Evolutionary conservation across 2,888 invertebrate genomes (phyloP).

Genomic region (Parnassius smintheus): DNA sequence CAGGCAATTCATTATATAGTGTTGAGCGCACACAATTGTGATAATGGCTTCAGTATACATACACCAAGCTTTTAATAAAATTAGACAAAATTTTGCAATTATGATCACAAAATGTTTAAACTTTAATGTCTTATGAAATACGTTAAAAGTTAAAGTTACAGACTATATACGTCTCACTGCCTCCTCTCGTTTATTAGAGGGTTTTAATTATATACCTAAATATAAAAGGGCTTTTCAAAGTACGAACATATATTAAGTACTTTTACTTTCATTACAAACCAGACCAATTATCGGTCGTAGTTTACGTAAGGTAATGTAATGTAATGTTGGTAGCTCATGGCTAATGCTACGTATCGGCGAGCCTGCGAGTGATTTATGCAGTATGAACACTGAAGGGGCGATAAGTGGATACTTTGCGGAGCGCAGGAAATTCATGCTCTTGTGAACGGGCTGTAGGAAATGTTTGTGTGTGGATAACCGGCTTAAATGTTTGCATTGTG

Average conservation of each 20-base stretch:
- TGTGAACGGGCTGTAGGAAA: constrained; percentile 5
- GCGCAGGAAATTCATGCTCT: constrained; percentile 30
- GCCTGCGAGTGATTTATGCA: constrained; percentile 35
- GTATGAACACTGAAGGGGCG: constrained; percentile 32
- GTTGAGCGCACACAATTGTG: constrained; percentile 30
- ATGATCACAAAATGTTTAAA: too few relatives aligned
- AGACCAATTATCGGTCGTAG: too few relatives aligned
- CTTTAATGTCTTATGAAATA: too few relatives aligned
- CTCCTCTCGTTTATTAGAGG: too few relatives aligned
- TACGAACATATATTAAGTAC: too few relatives aligned
- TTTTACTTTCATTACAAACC: too few relatives aligned
- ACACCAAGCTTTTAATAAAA: constrained; percentile 27
- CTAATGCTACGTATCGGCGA: constrained; percentile 29
- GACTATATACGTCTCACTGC: too few relatives aligned
- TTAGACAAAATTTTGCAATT: too few relatives aligned
- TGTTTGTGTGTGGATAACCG: constrained; percentile 21
- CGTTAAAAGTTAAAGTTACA: too few relatives aligned
- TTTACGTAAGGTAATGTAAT: too few relatives aligned
- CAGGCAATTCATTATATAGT: constrained; percentile 25
- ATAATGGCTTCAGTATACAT: constrained; percentile 34
- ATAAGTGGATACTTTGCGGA: constrained; percentile 29
- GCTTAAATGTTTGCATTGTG: constrained; percentile 20
- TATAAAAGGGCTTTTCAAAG: too few relatives aligned
- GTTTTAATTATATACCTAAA: too few relatives aligned
- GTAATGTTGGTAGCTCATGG: not conserved